phyloP scores from a whole-genome alignment of 2,888 invertebrate species.

The Scrobipalpa costella region DNA sequence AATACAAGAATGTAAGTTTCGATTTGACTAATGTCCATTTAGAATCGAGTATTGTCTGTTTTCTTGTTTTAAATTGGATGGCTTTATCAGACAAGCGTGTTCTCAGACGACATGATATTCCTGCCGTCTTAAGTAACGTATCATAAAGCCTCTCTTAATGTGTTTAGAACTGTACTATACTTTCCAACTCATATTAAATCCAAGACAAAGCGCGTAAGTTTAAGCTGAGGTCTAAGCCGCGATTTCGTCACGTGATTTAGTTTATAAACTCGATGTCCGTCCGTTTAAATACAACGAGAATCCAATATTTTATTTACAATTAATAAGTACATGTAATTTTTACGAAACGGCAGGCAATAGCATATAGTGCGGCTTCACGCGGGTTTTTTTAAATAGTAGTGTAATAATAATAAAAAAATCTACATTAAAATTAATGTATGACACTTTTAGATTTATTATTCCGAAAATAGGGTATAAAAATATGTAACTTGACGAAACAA shows the following conservation, averaged over 20 bases:
- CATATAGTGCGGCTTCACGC: neutral
- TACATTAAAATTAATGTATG: conserved; percentile 6
- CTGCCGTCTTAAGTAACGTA: too few relatives aligned
- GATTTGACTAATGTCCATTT: too few relatives aligned
- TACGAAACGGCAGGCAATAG: conserved; percentile 21
- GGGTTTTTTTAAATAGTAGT: neutral
- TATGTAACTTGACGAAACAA: conserved; percentile 1
- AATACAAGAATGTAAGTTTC: too few relatives aligned
- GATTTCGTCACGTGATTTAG: neutral
- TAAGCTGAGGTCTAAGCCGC: neutral
- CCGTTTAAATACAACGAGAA: conserved; percentile 33
- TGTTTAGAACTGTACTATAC: too few relatives aligned
- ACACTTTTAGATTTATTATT: conserved; percentile 5
- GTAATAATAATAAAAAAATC: neutral
- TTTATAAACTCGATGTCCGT: conserved; percentile 34
- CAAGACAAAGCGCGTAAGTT: neutral
- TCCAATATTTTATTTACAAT: conserved; percentile 52
- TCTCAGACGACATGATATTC: too few relatives aligned
- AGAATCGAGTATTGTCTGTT: too few relatives aligned
- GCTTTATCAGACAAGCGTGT: too few relatives aligned
- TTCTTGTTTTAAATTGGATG: too few relatives aligned
- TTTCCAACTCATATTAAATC: too few relatives aligned
- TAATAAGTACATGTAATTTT: conserved; percentile 59
- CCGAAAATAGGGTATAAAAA: neutral
- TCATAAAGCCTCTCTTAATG: too few relatives aligned